Evolutionary conservation across 2,113 vertebrate species (phyloP).

Genomic region (Spermophilus dauricus): DNA sequence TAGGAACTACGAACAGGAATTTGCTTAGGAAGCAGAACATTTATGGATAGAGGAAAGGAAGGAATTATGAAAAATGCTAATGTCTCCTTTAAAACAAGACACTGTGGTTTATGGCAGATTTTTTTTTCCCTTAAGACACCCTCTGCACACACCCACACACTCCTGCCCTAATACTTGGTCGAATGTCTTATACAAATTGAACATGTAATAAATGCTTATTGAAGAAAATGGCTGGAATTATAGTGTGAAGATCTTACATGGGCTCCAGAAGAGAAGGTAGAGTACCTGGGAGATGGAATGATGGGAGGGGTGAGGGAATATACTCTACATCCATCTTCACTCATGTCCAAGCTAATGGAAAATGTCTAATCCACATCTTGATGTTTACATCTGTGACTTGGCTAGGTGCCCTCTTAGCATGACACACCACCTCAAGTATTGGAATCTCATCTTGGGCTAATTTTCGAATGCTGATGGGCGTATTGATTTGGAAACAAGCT

Average conservation of each 20-base stretch:
- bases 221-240: background rate
- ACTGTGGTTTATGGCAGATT: background rate
- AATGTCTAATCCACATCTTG: slow-evolving; percentile 81
- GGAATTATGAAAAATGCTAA: background rate
- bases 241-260: background rate
- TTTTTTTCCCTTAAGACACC: background rate
- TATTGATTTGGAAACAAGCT: slow-evolving; percentile 91
- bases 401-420: slow-evolving; percentile 83
- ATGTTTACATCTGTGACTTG: slow-evolving; percentile 77
- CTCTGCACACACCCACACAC: background rate
- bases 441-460: slow-evolving; percentile 90
- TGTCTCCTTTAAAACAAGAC: background rate
- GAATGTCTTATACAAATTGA: background rate
- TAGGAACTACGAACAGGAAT: background rate
- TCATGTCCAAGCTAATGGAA: slow-evolving; percentile 73
- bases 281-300: accelerated
- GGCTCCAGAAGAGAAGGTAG: background rate
- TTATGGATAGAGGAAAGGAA: background rate
- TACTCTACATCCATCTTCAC: background rate
- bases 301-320: accelerated
- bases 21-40: background rate
- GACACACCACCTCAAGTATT: slow-evolving; percentile 85
- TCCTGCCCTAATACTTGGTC: background rate
- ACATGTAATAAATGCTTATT: slow-evolving; percentile 6
- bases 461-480: slow-evolving; percentile 90